Evolutionary conservation across 2,888 invertebrate species (phyloP).

Genomic region (Amblyteles armatorius): DNA sequence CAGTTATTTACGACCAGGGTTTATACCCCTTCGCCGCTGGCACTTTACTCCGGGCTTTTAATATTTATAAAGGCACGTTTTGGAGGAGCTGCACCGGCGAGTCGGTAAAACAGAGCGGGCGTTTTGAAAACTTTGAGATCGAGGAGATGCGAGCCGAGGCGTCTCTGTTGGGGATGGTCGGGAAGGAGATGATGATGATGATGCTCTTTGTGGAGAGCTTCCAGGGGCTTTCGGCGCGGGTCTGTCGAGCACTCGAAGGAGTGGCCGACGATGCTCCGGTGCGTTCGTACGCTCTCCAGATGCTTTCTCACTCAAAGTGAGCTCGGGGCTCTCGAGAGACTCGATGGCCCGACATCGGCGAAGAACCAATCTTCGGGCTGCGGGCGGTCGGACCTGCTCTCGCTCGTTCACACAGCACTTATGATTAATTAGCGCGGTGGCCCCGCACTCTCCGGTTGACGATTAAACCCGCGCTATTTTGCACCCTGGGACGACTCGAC

Average conservation of each 20-base stretch:
- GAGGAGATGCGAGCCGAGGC: not conserved
- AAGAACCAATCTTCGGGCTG: constrained; percentile 22
- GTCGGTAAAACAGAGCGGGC: not conserved
- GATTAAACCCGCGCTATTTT: constrained; percentile 36
- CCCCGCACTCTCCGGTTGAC: constrained; percentile 27
- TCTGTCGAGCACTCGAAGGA: constrained; percentile 36
- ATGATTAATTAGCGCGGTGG: constrained; percentile 41
- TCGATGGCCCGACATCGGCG: constrained; percentile 49
- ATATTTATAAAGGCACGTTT: constrained; percentile 19
- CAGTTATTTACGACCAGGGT: constrained; percentile 19
- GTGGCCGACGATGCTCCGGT: constrained; percentile 15
- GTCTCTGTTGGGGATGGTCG: not conserved
- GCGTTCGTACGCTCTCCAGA: constrained; percentile 31
- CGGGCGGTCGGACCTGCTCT: constrained; percentile 18
- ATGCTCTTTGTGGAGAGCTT: constrained; percentile 32
- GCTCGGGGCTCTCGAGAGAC: constrained; percentile 17
- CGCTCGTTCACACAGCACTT: constrained; percentile 29
- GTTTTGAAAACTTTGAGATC: not conserved
- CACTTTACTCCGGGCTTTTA: constrained; percentile 16
- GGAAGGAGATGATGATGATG: constrained; percentile 19
- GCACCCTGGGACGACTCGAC: not conserved
- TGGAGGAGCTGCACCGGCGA: not conserved
- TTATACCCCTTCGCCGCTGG: not conserved
- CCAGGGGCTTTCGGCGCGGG: constrained; percentile 7
- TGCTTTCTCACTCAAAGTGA: constrained; percentile 21